Evolutionary conservation across 2,888 invertebrate genomes (phyloP).

Genomic region (Sceliomorpha sp.): DNA sequence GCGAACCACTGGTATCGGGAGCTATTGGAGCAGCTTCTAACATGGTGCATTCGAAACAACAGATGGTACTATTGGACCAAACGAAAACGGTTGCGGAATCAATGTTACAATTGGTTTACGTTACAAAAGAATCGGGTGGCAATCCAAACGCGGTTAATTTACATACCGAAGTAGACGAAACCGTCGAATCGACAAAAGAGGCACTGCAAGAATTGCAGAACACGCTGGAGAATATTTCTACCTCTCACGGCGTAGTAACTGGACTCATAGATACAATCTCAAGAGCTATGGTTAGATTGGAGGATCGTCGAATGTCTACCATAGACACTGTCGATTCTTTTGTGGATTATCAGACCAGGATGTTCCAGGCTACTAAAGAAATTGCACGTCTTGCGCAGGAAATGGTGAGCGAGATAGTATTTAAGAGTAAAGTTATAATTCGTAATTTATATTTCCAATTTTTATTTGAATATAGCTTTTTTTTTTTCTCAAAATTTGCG

Average conservation of each 20-base stretch:
- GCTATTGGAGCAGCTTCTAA: slow-evolving; percentile 94
- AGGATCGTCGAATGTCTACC: slow-evolving; percentile 87
- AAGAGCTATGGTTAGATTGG: slow-evolving; percentile 91
- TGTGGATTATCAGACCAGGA: slow-evolving; percentile 98
- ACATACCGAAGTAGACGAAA: slow-evolving; percentile 92
- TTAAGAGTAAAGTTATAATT: too few relatives aligned
- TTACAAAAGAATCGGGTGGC: slow-evolving; percentile 94
- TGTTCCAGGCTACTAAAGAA: slow-evolving; percentile 97
- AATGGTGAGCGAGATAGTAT: slow-evolving; percentile 84
- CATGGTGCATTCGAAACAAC: slow-evolving; percentile 92
- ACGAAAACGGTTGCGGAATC: slow-evolving; percentile 97
- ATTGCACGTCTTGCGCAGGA: slow-evolving; percentile 95
- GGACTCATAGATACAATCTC: slow-evolving; percentile 94
- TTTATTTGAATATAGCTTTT: too few relatives aligned
- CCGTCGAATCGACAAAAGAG: slow-evolving; percentile 87
- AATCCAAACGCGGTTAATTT: slow-evolving; percentile 93
- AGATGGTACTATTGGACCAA: slow-evolving; percentile 93
- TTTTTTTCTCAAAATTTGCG: too few relatives aligned
- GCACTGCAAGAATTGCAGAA: slow-evolving; percentile 90
- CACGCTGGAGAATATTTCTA: slow-evolving; percentile 90
- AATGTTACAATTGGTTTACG: slow-evolving; percentile 90
- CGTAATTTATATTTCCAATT: too few relatives aligned
- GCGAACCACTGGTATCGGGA: slow-evolving; percentile 92
- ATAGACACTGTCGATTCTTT: slow-evolving; percentile 88
- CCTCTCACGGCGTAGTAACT: slow-evolving; percentile 94